Conservation (phyloP, 2,113 vertebrate species). For the Sisor rabdophorus region DNA sequence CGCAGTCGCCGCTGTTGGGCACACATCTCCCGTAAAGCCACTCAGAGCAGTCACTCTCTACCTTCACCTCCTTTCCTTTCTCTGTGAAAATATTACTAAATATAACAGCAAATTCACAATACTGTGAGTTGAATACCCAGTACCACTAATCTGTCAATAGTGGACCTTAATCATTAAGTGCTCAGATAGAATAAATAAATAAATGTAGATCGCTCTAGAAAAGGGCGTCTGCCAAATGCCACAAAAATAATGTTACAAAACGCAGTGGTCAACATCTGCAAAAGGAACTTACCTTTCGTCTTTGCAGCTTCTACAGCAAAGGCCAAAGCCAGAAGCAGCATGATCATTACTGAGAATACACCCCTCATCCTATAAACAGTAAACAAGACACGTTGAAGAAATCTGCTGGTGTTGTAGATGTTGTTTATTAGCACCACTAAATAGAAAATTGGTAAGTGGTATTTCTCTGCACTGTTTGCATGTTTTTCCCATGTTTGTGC, state of each 20-base stretch:
- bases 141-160: too few relatives aligned
- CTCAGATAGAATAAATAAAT: too few relatives aligned
- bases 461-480: too few relatives aligned
- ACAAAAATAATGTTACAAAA: too few relatives aligned
- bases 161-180: too few relatives aligned
- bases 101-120: neutral
- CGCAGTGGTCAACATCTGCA: too few relatives aligned
- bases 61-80: slow-evolving; percentile 68
- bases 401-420: neutral
- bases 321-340: slow-evolving; percentile 75
- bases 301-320: slow-evolving; percentile 72
- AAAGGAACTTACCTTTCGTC: slow-evolving; percentile 66
- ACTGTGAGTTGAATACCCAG: too few relatives aligned
- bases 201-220: too few relatives aligned
- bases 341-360: slow-evolving; percentile 62
- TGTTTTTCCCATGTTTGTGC: too few relatives aligned
- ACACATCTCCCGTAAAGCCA: slow-evolving; percentile 81
- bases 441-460: too few relatives aligned
- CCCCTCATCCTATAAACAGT: slow-evolving; percentile 74
- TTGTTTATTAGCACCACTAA: neutral
- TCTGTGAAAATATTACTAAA: slow-evolving; percentile 56
- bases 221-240: too few relatives aligned
- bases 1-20: slow-evolving; percentile 83
- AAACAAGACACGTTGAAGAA: neutral
- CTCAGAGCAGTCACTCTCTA: slow-evolving; percentile 73